Percentiles rank a stretch among this genome's conserved stretches.
phyloP scores from a whole-genome alignment of 1,140 invertebrate species.

The Dreissena polymorpha region DNA sequence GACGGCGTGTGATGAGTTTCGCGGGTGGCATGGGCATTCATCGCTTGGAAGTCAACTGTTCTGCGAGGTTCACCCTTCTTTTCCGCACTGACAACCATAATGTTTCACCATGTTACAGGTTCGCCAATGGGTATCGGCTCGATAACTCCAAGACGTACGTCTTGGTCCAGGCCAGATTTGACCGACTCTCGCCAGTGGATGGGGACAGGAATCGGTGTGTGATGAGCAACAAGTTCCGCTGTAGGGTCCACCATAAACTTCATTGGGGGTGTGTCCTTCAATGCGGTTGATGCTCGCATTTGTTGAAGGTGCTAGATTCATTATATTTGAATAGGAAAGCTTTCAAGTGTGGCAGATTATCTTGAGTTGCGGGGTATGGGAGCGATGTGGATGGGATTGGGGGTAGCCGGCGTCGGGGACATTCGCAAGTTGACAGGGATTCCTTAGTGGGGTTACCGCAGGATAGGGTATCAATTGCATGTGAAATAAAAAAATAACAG shows the following conservation, averaged over 20 bases:
- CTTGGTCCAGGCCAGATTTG: constrained; percentile 55
- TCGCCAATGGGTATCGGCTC: constrained; percentile 59
- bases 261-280: constrained; percentile 56
- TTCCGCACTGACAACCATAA: constrained; percentile 60
- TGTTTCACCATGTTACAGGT: constrained; percentile 62
- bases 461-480: background rate
- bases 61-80: constrained; percentile 57
- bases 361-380: constrained; percentile 45
- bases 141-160: constrained; percentile 60
- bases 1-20: constrained; percentile 61
- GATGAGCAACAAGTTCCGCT: constrained; percentile 34
- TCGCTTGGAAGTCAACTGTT: constrained; percentile 59
- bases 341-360: constrained; percentile 38
- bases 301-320: constrained; percentile 62
- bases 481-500: background rate
- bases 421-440: constrained; percentile 30
- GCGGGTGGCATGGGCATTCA: constrained; percentile 49
- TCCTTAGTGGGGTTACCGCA: background rate
- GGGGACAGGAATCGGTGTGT: constrained; percentile 53
- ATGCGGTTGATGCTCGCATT: constrained; percentile 59
- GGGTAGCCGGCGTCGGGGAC: constrained; percentile 44
- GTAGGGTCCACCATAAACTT: constrained; percentile 46
- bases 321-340: constrained; percentile 55
- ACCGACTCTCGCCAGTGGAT: constrained; percentile 60
- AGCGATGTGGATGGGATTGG: constrained; percentile 46